Percentiles rank a stretch among this genome's conserved stretches.
Evolutionary conservation across 2,797 vertebrate genomes (phyloP).

Genomic region (Coregonus sp.): DNA sequence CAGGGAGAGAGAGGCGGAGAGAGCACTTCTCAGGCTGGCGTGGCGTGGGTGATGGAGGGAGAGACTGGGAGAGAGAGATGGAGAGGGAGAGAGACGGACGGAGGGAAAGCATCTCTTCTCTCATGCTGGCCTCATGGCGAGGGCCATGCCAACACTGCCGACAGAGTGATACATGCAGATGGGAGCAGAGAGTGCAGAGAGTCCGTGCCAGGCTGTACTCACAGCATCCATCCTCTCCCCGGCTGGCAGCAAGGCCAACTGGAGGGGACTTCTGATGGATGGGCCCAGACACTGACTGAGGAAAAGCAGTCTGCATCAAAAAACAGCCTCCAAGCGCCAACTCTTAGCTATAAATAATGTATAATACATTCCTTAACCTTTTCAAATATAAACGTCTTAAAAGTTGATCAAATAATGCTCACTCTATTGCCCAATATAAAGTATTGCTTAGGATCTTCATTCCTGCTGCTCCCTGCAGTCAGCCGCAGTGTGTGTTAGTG

Average conservation of each 20-base stretch:
- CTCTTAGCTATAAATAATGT: background rate
- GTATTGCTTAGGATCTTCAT: background rate
- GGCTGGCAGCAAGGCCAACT: background rate
- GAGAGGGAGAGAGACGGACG: background rate
- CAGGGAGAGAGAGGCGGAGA: no score
- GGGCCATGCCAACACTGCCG: background rate
- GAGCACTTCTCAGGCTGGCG: no score
- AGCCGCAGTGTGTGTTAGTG: background rate
- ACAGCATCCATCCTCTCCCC: background rate
- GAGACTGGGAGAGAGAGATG: no score
- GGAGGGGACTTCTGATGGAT: background rate
- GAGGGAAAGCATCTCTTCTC: background rate
- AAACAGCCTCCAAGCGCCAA: background rate
- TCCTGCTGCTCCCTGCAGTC: background rate
- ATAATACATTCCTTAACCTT: no score
- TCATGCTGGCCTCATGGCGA: background rate
- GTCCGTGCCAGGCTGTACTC: background rate
- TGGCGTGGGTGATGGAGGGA: no score
- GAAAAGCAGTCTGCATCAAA: background rate
- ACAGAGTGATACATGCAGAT: conserved; percentile 10
- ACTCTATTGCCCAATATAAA: background rate
- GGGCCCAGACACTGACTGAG: background rate
- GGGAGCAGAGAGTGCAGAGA: background rate
- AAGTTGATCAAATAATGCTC: background rate
- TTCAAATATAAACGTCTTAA: no score